Base-by-base conservation (phyloP, 2,888 invertebrate genomes). In the Fissipunctia ypsillon region DNA sequence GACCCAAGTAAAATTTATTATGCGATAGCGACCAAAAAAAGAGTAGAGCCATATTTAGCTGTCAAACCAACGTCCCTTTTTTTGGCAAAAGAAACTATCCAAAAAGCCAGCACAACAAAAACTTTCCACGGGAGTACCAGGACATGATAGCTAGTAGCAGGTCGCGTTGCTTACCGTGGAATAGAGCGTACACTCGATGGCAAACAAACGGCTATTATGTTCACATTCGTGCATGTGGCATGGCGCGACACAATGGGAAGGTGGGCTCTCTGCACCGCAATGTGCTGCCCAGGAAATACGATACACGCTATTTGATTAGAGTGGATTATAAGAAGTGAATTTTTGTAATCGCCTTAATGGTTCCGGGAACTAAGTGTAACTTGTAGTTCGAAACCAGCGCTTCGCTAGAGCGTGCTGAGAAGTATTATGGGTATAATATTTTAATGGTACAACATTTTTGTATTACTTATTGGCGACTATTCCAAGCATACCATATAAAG, bases 111-210 rank as follows among this genome's bases (percentile, higher is more conserved):
- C 50, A 65, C 50, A 73, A 71, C 54, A 70, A 73, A 73, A 83
- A 71, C 22, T 75, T 67, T 74, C 48, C 85, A 79, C 75, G 79
- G 79, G 78, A 80, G 86, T 90, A 91, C 89, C 87, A 90, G 91
- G 90, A 84, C 80, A 60, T 74, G 87, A 91, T 87, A 84, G 82
- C 59, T 72, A 59, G 84, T 74, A 90, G 89, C 86, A 88, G 88
- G 88, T 88, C 84, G 83, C 68, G 56, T 76, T 68, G 77, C 68
- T 87, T 76, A 78, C 84, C 68, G 73, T 50, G 61, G 77, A 78
- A 82, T 80, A 83, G 75, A 76, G 64, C 60, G 73, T 67, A 79
- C 81, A 81, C 78, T 87, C 76, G 84, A 64, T 82, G 82, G 85
- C 84, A 88, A 80, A 83, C 85, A 89, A 86, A 88, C 86, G 82